A percentile compares a stretch with the other conserved stretches of the same genome.
Conservation (phyloP, 1,140 invertebrate genomes). For the Heliconius congener region DNA sequence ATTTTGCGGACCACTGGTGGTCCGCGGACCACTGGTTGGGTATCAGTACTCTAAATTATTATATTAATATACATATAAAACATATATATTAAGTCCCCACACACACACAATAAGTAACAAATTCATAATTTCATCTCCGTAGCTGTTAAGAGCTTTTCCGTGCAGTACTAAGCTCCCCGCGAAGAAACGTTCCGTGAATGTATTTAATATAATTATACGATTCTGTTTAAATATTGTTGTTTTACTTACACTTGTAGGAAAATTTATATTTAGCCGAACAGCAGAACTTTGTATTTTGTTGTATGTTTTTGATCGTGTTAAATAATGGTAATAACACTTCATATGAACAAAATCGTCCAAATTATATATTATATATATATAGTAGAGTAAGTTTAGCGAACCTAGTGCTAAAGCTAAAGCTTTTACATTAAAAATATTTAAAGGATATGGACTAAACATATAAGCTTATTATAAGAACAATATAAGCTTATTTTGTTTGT, state of each 20-base stretch:
- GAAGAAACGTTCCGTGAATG: conserved; percentile 34
- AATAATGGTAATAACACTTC: too few relatives aligned
- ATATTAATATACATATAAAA: not conserved
- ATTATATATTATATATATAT: not conserved
- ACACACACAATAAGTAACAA: conserved; percentile 37
- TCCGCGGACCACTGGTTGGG: too few relatives aligned
- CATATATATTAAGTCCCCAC: not conserved
- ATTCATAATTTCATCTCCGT: conserved; percentile 44
- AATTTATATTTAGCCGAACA: not conserved
- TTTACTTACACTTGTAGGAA: not conserved
- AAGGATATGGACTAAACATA: too few relatives aligned
- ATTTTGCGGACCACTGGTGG: too few relatives aligned
- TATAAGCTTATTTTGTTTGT: too few relatives aligned
- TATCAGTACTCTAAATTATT: too few relatives aligned
- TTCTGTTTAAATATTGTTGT: conserved; percentile 9
- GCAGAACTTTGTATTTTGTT: not conserved
- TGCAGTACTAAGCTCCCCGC: conserved; percentile 27
- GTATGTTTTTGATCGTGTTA: not conserved
- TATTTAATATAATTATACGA: conserved; percentile 23
- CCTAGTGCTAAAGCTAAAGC: not conserved
- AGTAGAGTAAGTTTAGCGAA: not conserved
- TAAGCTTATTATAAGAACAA: too few relatives aligned
- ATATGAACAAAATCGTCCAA: too few relatives aligned
- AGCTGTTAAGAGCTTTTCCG: conserved; percentile 47
- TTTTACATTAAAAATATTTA: too few relatives aligned